Evolutionary conservation across 35 echinoderm and acorn worm species (phyloP), one percentile per base, ranked within the genome.

Genomic region (Eucidaris tribuloides): DNA sequence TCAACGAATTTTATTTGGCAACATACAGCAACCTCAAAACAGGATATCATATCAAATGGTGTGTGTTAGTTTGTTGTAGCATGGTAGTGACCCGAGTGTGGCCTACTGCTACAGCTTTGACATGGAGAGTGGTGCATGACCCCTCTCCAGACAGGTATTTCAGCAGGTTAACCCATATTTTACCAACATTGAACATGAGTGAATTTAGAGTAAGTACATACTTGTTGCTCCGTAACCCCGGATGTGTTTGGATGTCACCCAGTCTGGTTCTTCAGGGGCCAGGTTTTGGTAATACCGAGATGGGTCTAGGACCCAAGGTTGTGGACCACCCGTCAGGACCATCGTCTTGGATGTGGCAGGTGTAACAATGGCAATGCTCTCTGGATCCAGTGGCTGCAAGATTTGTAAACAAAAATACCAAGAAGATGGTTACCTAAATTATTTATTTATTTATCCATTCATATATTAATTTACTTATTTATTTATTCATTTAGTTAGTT

Each of bases 251-350:
- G 76, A 42, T 18, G 18, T 42, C 33, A 97, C 81, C 66, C 81
- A 89, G 24, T 46, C 46, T 32, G 45, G 62, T 56, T 97, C 81
- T 34, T 97, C 85, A 13, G 80, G 74, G 19, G 33, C 40, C 17
- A 97, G 71, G 29, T 7, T 89, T 60, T 89, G 84, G 76, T 84
- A 97, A 49, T 97, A 97, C 4, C 62, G 80, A 5, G 89, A 86
- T 17, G 94, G 85, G 42, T 92, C 94, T 7, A 97, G 86, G 36
- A 97, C 89, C 94, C 89, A 92, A 2, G 94, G 89, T 30, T 85
- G 90, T 18, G 94, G 94, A n/a, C 89, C 94, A 58, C 94, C 89
- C 32, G 85, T 50, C 19, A 97, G 65, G 7, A 92, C 81, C 17
- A 97, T 63, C 46, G 81, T 85, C 65, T 89, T 97, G 33, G 94